Base-by-base conservation (phyloP, 2,888 invertebrate species). In the Lycocerus yunnanus region DNA sequence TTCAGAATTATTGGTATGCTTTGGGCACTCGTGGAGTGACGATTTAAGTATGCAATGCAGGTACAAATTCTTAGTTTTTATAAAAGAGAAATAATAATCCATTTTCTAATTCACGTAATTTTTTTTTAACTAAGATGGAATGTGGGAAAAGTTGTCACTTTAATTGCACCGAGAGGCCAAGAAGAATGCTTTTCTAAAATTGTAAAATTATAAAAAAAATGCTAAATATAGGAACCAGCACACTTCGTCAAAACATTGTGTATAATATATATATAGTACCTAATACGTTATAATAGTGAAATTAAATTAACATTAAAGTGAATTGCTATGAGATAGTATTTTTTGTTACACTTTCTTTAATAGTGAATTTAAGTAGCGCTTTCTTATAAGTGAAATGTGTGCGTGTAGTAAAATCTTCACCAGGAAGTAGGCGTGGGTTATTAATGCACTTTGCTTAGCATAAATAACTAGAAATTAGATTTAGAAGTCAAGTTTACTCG, bases 391-490 rank as follows among this genome's bases (percentile, higher is more conserved):
- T 75, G 75, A 75, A 75, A 75, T 72, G 65, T 67, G 60, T 75
- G 72, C 75, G 73, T 75, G 75, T 70, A 66, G 75, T 72, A 73
- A 70, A 75, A 70, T 75, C 75, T 75, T 73, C 72, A 72, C 65
- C 72, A 75, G 75, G 75, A 75, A 75, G 71, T 73, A 68, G 75
- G 75, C 75, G 75, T 70, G 61, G 18, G 73, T 68, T 72, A 66
- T 71, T 73, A 73, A 75, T 75, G 75, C 75, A 75, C 68, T 73
- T 70, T 70, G 65, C 65, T 68, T 71, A 72, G 73, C 73, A 75
- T 75, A 76, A 74, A 76, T 74, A 76, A 76, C 73, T 76, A 74
- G 76, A 76, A 76, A 76, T 76, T 76, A 76, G 76, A 76, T 70
- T 74, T 76, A 72, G 73, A 74, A 76, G 76, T 76, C 76, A 76